These are phyloP conservation scores for Holotrichia oblita DNA, from an alignment of 1,140 invertebrate genomes.

Conservation along the genomic window DNA sequence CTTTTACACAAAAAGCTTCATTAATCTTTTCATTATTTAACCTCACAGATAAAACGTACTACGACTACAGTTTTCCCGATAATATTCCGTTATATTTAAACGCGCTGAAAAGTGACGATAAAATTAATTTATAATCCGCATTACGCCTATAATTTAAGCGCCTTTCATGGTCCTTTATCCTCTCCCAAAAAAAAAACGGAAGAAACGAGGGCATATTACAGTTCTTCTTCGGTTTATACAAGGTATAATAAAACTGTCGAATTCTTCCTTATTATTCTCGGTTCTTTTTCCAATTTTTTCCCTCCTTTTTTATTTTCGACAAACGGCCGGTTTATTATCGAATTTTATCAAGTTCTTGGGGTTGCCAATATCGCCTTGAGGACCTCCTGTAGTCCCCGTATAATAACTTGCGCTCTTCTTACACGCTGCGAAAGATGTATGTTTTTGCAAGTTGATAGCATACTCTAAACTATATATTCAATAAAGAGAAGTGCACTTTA, in stretches of 20 bases:
- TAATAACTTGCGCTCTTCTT: not conserved
- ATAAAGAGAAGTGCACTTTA: too few species aligned
- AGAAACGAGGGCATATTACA: not conserved
- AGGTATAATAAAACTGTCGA: not conserved
- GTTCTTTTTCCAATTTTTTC: not conserved
- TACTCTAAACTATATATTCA: not conserved
- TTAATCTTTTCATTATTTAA: slow-evolving; percentile 8
- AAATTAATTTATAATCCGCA: slow-evolving; percentile 9
- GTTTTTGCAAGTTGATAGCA: not conserved
- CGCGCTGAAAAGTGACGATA: slow-evolving; percentile 11
- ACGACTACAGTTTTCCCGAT: too few species aligned
- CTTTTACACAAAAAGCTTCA: slow-evolving; percentile 2
- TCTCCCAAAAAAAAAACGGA: too few species aligned
- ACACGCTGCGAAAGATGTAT: not conserved
- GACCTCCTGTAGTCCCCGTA: not conserved
- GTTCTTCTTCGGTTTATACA: not conserved
- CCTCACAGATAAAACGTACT: not conserved
- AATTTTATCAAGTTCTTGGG: not conserved
- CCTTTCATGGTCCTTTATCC: not conserved
- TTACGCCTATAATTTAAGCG: not conserved
- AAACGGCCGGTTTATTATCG: not conserved
- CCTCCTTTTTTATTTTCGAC: not conserved
- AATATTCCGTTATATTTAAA: not conserved
- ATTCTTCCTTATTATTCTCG: not conserved
- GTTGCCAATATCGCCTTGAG: not conserved